A percentile compares a stretch with the other conserved stretches of the same genome.
These are phyloP conservation scores for Pristionchus arcanus DNA, from an alignment of 2,888 invertebrate species.

Conservation along the genomic window DNA sequence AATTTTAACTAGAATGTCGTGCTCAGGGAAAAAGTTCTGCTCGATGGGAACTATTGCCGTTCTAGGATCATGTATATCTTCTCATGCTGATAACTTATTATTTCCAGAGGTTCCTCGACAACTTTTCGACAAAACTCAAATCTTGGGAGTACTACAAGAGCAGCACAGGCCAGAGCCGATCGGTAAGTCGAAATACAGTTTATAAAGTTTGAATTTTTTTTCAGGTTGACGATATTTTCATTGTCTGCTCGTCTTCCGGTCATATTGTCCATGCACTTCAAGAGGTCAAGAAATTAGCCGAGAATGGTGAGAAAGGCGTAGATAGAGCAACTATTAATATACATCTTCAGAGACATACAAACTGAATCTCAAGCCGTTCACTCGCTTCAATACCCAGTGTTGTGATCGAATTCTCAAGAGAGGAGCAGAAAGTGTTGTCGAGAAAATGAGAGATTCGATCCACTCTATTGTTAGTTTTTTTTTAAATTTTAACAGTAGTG, in stretches of 20 bases:
- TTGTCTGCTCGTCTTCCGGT: constrained; percentile 58
- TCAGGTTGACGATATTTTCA: constrained; percentile 58
- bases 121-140: constrained; percentile 58
- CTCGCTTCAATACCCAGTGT: constrained; percentile 47
- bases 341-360: constrained; percentile 35
- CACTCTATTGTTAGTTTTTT: constrained; percentile 31
- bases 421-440: constrained; percentile 49
- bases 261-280: constrained; percentile 56
- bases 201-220: too few relatives aligned
- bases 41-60: too few relatives aligned
- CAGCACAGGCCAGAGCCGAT: constrained; percentile 39
- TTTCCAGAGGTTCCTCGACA: constrained; percentile 58
- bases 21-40: too few relatives aligned
- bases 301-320: not conserved
- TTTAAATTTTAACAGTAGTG: not conserved
- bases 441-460: constrained; percentile 37
- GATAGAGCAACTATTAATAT: not conserved
- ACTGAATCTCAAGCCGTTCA: constrained; percentile 50
- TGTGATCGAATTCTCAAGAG: constrained; percentile 52
- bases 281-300: constrained; percentile 55
- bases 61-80: too few relatives aligned
- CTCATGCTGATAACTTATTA: not conserved
- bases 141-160: constrained; percentile 57
- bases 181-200: not conserved
- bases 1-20: too few relatives aligned